These are phyloP conservation scores for Dendrolimus punctatus DNA, from an alignment of 1,140 invertebrate genomes.

Conservation along the genomic window DNA sequence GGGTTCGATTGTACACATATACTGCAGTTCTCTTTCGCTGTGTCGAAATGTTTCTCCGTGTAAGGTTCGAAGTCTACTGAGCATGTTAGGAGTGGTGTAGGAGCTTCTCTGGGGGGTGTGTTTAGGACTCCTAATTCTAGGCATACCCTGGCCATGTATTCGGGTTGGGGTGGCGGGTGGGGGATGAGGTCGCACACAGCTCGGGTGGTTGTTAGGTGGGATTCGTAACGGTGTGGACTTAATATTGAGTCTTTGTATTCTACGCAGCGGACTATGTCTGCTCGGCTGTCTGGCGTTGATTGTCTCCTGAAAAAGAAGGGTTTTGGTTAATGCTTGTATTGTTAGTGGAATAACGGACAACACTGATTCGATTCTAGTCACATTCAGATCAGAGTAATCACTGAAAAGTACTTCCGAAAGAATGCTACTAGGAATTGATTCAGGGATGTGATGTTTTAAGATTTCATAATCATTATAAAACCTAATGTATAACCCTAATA, in stretches of 20 bases:
- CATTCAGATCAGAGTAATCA: too few species aligned
- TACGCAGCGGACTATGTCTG: conserved; percentile 65
- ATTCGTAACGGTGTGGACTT: conserved; percentile 37
- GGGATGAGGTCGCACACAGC: conserved; percentile 65
- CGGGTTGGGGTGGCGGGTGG: conserved; percentile 30
- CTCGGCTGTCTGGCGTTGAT: conserved; percentile 56
- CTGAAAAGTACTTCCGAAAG: too few species aligned
- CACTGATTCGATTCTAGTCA: too few species aligned
- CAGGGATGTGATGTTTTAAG: too few species aligned
- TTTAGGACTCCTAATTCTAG: conserved; percentile 55
- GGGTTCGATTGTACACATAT: conserved; percentile 62
- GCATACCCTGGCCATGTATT: conserved; percentile 56
- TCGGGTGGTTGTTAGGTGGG: conserved; percentile 34
- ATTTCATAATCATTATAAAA: too few species aligned
- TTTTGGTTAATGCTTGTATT: too few species aligned
- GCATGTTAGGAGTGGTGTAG: conserved; percentile 46
- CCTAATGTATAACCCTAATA: too few species aligned
- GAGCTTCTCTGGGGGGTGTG: conserved; percentile 30
- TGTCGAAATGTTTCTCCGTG: conserved; percentile 39
- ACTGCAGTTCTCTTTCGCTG: conserved; percentile 49
- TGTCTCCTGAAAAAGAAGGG: conserved; percentile 34
- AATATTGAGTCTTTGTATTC: conserved; percentile 53
- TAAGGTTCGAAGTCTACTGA: conserved; percentile 58
- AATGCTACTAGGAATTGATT: too few species aligned
- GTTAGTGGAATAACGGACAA: too few species aligned